Conservation (phyloP, 2,888 invertebrate species). For the Geotrupes spiniger region DNA sequence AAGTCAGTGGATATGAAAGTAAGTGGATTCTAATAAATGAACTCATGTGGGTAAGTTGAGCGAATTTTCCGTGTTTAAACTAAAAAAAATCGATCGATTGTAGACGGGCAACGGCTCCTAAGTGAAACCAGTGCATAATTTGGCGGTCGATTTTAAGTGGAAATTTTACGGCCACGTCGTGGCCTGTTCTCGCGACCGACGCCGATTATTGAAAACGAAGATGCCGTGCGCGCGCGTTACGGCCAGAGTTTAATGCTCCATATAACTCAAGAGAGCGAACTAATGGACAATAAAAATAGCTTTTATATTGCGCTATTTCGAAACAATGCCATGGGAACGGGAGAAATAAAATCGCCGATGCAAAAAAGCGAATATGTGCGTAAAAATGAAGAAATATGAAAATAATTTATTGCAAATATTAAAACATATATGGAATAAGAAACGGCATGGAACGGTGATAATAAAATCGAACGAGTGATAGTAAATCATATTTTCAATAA, state of each 20-base stretch:
- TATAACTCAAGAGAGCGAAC: neutral
- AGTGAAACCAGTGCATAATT: too few species aligned
- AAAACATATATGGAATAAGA: conserved; percentile 38
- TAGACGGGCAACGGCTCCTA: too few species aligned
- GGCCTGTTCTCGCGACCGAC: too few species aligned
- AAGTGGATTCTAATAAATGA: too few species aligned
- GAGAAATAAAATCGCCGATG: conserved; percentile 12
- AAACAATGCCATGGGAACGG: conserved; percentile 19
- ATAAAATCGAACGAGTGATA: conserved; percentile 34
- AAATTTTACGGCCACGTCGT: too few species aligned
- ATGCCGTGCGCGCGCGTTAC: too few species aligned
- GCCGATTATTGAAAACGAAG: too few species aligned
- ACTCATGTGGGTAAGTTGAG: too few species aligned
- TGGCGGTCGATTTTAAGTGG: too few species aligned
- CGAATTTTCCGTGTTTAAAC: too few species aligned
- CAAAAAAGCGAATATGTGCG: conserved; percentile 5
- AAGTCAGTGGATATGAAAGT: too few species aligned
- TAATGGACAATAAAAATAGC: conserved; percentile 19
- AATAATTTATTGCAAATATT: conserved; percentile 35
- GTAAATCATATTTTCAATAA: conserved; percentile 51
- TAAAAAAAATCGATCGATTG: too few species aligned
- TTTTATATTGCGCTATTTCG: conserved; percentile 17
- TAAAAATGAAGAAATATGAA: conserved; percentile 26
- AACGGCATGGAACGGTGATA: conserved; percentile 25
- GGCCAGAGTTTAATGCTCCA: neutral